phyloP scores from a whole-genome alignment of 2,113 vertebrate genomes.

The Nycticorax nycticorax region DNA sequence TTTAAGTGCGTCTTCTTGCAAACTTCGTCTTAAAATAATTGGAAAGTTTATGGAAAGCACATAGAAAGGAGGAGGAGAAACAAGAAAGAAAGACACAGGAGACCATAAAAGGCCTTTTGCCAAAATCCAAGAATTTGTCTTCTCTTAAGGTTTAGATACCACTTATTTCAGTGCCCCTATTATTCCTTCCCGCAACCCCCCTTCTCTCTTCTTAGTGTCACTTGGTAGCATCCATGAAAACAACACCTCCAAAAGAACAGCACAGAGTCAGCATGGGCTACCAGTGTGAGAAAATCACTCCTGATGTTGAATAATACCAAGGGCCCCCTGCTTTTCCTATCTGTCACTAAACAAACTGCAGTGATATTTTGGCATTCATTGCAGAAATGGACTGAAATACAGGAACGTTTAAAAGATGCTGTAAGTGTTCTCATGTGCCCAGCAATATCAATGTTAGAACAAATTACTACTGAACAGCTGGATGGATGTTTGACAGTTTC shows the following conservation, averaged over 20 bases:
- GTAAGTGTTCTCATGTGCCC: neutral
- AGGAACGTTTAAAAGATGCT: neutral
- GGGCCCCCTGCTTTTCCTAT: neutral
- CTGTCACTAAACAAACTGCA: neutral
- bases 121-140: neutral
- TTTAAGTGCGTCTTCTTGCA: neutral
- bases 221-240: neutral
- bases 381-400: neutral
- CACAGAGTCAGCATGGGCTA: neutral
- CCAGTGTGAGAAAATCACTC: neutral
- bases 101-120: neutral
- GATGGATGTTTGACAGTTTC: neutral
- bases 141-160: neutral
- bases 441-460: neutral
- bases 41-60: neutral
- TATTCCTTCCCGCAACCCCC: fast-evolving
- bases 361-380: neutral
- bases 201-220: neutral
- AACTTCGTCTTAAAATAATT: neutral
- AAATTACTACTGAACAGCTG: neutral
- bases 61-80: neutral
- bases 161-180: neutral
- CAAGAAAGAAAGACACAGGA: neutral
- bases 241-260: neutral
- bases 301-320: neutral